Evolutionary conservation across 2,113 vertebrate species (phyloP).

Genomic region (Prinia subflava): DNA sequence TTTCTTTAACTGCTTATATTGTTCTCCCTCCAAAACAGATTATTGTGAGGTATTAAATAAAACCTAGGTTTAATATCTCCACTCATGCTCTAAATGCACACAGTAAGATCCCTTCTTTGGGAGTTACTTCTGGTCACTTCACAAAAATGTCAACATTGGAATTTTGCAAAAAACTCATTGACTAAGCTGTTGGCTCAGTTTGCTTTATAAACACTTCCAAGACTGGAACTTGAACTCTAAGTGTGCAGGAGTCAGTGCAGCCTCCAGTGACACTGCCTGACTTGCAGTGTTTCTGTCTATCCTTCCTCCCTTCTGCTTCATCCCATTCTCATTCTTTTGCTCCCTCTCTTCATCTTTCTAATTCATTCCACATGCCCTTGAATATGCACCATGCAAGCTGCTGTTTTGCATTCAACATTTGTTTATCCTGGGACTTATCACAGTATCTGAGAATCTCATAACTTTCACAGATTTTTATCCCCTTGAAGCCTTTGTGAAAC

Average conservation of each 20-base stretch:
- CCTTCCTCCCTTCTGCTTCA: background rate
- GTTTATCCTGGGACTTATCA: conserved; percentile 58
- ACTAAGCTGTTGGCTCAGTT: background rate
- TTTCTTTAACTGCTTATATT: background rate
- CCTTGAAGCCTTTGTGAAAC: conserved; percentile 48
- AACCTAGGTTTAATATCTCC: background rate
- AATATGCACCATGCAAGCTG: conserved; percentile 51
- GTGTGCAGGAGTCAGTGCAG: background rate
- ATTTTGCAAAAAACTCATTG: background rate
- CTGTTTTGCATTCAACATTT: conserved; percentile 61
- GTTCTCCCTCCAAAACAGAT: background rate
- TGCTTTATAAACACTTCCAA: background rate
- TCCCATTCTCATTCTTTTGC: background rate
- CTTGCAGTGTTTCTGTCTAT: background rate
- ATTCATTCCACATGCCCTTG: conserved; percentile 61
- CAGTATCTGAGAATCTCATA: conserved; percentile 55
- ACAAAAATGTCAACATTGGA: background rate
- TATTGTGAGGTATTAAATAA: background rate
- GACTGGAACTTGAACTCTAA: background rate
- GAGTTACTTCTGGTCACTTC: background rate
- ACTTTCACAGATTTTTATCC: conserved; percentile 66
- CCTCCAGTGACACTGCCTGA: background rate
- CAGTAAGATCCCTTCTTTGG: background rate
- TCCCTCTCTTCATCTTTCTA: conserved; percentile 41
- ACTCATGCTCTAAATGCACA: background rate